Percentiles rank a stretch among this genome's conserved stretches.
Evolutionary conservation across 2,113 vertebrate genomes (phyloP).

Genomic region (Caracal caracal): DNA sequence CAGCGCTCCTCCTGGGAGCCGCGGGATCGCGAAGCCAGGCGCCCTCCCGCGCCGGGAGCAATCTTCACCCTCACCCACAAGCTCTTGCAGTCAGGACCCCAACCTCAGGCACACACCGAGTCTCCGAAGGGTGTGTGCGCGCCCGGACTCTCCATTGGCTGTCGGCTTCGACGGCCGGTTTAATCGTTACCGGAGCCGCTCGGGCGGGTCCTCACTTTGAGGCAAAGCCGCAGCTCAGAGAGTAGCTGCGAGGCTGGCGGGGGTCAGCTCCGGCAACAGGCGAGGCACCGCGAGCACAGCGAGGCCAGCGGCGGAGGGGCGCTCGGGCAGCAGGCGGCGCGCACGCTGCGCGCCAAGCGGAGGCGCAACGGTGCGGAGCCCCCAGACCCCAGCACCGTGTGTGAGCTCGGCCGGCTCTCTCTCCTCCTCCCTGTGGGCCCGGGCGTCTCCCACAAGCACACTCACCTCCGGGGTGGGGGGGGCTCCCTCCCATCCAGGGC

Average conservation of each 20-base stretch:
- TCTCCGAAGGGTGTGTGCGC: slow-evolving; percentile 51
- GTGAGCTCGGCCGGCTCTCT: neutral
- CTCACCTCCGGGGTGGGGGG: slow-evolving; percentile 71
- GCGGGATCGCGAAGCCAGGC: neutral
- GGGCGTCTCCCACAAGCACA: neutral
- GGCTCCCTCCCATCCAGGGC: neutral
- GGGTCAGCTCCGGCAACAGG: fast-evolving
- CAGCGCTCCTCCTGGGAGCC: fast-evolving
- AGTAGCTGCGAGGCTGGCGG: neutral
- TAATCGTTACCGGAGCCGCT: slow-evolving; percentile 59
- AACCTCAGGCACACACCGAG: neutral
- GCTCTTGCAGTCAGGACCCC: neutral
- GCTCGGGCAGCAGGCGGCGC: neutral
- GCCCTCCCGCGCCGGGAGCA: neutral
- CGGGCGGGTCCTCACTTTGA: neutral
- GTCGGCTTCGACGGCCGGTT: neutral
- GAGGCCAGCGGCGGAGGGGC: fast-evolving
- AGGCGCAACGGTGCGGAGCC: fast-evolving
- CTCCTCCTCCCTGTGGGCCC: too few species aligned
- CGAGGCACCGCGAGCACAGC: fast-evolving
- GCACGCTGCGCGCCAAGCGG: fast-evolving
- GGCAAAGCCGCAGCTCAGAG: neutral
- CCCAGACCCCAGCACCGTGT: fast-evolving
- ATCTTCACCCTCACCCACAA: neutral
- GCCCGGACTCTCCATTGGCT: neutral